Conservation (phyloP, 2,113 vertebrate species). For the Sapayoa aenigma region DNA sequence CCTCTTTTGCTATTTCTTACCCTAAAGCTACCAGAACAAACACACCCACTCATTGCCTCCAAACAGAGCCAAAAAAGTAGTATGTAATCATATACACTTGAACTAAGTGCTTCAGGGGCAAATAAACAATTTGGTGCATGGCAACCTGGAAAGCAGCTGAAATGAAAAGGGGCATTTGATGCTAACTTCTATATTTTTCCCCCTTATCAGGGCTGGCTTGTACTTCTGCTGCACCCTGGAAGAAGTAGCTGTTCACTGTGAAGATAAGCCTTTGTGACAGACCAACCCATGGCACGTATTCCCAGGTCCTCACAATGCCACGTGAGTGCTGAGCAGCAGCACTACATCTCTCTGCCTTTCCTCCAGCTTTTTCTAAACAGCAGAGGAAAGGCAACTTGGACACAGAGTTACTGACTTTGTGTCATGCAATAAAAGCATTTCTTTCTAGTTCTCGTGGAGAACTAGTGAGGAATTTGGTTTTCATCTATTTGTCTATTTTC, state of each 20-base stretch:
- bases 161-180: slow-evolving; percentile 18
- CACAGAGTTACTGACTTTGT: neutral
- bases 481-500: neutral
- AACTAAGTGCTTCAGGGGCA: slow-evolving; percentile 35
- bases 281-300: neutral
- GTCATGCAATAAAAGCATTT: neutral
- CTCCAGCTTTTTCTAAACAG: neutral
- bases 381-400: neutral
- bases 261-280: slow-evolving; percentile 11
- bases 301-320: neutral
- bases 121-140: neutral
- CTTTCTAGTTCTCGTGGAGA: neutral
- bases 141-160: slow-evolving; percentile 21
- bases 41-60: slow-evolving; percentile 28
- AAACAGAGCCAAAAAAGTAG: slow-evolving; percentile 21
- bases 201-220: neutral
- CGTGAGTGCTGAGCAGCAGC: neutral
- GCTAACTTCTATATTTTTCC: neutral
- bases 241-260: neutral
- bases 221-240: slow-evolving; percentile 6
- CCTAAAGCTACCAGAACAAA: slow-evolving; percentile 50
- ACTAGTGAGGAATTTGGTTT: neutral
- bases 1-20: slow-evolving; percentile 14
- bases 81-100: neutral
- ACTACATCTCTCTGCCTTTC: neutral